Evolutionary conservation across 2,113 vertebrate species (phyloP).

Genomic region (Ctenomys sociabilis): DNA sequence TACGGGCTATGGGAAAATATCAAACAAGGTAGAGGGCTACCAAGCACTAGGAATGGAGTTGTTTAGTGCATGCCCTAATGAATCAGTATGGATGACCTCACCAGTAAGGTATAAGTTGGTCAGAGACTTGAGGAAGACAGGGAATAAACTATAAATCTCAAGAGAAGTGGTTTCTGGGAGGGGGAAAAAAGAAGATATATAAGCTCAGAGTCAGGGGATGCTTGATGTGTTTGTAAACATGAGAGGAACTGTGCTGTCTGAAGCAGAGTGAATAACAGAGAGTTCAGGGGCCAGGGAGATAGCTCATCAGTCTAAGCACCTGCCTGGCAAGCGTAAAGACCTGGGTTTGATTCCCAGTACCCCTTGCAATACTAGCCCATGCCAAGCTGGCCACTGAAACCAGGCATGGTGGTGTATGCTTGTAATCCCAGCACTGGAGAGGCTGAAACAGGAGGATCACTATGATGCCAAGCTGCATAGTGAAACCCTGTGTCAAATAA

Average conservation of each 20-base stretch:
- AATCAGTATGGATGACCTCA: neutral
- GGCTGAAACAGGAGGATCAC: too few species aligned
- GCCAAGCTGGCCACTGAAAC: too few species aligned
- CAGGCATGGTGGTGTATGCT: too few species aligned
- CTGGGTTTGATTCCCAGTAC: too few species aligned
- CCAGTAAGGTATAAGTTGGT: neutral
- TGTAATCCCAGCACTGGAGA: too few species aligned
- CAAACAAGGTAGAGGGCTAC: neutral
- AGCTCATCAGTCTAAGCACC: too few species aligned
- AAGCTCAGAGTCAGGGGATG: neutral
- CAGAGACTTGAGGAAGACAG: neutral
- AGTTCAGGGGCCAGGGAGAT: too few species aligned
- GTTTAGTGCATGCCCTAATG: neutral
- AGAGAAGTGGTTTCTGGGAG: neutral
- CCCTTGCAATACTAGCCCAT: too few species aligned
- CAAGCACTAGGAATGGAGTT: neutral
- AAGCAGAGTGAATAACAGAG: neutral
- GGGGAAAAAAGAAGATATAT: neutral
- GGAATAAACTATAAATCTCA: neutral
- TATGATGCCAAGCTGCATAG: too few species aligned
- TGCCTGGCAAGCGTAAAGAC: too few species aligned
- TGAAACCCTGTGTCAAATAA: too few species aligned
- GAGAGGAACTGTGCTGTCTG: neutral
- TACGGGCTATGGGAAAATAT: neutral
- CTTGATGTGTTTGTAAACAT: neutral